phyloP scores from a whole-genome alignment of 2,888 invertebrate genomes.

The Erebia aethiops region DNA sequence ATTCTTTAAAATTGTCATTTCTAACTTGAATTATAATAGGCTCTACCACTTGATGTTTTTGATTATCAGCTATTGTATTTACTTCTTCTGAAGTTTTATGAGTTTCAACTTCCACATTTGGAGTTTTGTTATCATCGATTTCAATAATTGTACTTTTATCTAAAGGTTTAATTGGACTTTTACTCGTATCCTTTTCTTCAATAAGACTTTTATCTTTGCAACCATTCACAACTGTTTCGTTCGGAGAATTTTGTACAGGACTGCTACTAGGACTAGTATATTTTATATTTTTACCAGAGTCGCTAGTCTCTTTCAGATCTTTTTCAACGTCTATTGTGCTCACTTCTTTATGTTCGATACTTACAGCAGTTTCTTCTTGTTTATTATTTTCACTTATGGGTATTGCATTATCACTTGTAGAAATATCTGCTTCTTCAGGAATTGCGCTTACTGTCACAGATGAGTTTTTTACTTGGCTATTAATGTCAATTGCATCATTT shows the following conservation, averaged over 20 bases:
- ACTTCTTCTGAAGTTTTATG: slow-evolving; percentile 22
- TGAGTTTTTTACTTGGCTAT: slow-evolving; percentile 1
- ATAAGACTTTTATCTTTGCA: neutral
- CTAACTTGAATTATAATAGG: slow-evolving; percentile 5
- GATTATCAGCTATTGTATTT: slow-evolving; percentile 22
- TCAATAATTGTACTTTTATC: neutral
- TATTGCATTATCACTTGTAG: neutral
- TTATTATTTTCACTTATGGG: neutral
- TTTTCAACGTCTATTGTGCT: neutral
- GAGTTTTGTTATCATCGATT: neutral
- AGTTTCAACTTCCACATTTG: slow-evolving; percentile 11
- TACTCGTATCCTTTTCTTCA: neutral
- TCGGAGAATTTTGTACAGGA: neutral
- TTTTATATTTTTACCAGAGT: neutral
- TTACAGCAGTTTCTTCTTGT: neutral
- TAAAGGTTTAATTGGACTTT: neutral
- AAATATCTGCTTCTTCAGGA: neutral
- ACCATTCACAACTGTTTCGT: neutral
- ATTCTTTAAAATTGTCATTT: slow-evolving; percentile 13
- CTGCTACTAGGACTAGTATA: neutral
- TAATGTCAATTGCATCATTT: neutral
- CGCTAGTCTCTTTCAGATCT: neutral
- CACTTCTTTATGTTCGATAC: neutral
- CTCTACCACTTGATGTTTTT: slow-evolving; percentile 5
- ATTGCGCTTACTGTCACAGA: neutral